A percentile compares a stretch with the other conserved stretches of the same genome.
These are phyloP conservation scores for Heterotis niloticus DNA, from an alignment of 2,113 vertebrate genomes.

Conservation along the genomic window DNA sequence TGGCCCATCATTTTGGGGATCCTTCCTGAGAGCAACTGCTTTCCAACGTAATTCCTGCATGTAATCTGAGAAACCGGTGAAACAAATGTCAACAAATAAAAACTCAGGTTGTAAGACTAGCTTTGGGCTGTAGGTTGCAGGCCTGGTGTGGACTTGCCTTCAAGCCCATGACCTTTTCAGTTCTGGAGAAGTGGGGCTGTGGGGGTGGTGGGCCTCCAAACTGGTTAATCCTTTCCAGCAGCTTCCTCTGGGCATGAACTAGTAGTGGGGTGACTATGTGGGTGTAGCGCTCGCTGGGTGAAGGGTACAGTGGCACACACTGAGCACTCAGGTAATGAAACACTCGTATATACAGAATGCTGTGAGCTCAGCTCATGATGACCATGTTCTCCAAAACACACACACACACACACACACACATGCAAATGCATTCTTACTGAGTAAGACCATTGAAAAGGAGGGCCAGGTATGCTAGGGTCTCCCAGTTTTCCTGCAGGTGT, in stretches of 20 bases:
- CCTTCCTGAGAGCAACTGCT: constrained; percentile 53
- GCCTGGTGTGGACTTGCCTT: constrained; percentile 62
- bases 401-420: constrained; percentile 4
- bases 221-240: constrained; percentile 66
- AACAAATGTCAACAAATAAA: background rate
- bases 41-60: constrained; percentile 72
- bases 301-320: background rate
- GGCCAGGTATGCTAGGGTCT: constrained; percentile 67
- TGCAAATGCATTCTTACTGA: constrained; percentile 1
- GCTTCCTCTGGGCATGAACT: constrained; percentile 78
- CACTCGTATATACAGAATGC: no score
- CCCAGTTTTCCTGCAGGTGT: constrained; percentile 79
- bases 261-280: constrained; percentile 76
- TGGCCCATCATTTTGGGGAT: constrained; percentile 17
- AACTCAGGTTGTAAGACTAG: background rate
- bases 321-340: background rate
- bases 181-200: constrained; percentile 63
- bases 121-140: background rate
- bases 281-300: constrained; percentile 76
- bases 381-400: background rate
- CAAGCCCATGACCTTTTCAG: constrained; percentile 47
- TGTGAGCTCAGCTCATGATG: background rate
- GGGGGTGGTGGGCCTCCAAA: constrained; percentile 51
- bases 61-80: constrained; percentile 64
- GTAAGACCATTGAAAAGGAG: constrained; percentile 23